Evolutionary conservation across 2,113 vertebrate genomes (phyloP), one percentile per base, ranked within the genome.

Genomic region (Cavia porcellus): DNA sequence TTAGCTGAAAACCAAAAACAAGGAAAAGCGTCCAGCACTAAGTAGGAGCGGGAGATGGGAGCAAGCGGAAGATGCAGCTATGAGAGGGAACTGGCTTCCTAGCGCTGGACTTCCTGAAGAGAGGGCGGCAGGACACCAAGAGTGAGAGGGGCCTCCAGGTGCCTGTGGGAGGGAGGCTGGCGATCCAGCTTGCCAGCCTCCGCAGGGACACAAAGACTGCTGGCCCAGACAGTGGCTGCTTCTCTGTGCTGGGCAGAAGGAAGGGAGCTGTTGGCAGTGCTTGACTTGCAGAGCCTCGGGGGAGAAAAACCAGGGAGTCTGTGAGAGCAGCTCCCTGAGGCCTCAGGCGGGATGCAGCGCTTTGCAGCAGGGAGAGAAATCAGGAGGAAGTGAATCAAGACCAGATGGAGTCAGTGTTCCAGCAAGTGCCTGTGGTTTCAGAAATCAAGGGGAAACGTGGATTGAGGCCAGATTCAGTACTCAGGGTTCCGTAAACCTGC

Each of bases 361-460:
- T 91, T 97, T 96, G 93, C 97, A 96, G 89, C 84, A 70, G 93
- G 86, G 96, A 96, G 96, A 9, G 14, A 89, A 95, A 96, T 59
- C 95, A 80, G 97, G 96, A 96, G 96, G 88, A 90, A 96, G 82
- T 0, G 2, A 94, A 95, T 97, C 95, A 84, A 68, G 96, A 93
- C 96, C 97, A 98, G 98, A 98, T 98, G 97, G 97, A 97, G 96
- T 80, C 24, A 96, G 94, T 64, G 97, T 98, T 98, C 97, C 97
- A 96, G 97, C 90, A 89, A 97, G 90, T 74, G 74, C 94, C 3
- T 50, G 86, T 92, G 92, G 92, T 89, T 97, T 96, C 55, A 62
- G 79, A 90, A 97, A 95, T 42, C 85, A 95, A 94, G 90, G 90
- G 87, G 90, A 91, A 92, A 59, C 0, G 7, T 86, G 94, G 94